phyloP scores from a whole-genome alignment of 1,140 invertebrate species.

The Cydia strobilella region DNA sequence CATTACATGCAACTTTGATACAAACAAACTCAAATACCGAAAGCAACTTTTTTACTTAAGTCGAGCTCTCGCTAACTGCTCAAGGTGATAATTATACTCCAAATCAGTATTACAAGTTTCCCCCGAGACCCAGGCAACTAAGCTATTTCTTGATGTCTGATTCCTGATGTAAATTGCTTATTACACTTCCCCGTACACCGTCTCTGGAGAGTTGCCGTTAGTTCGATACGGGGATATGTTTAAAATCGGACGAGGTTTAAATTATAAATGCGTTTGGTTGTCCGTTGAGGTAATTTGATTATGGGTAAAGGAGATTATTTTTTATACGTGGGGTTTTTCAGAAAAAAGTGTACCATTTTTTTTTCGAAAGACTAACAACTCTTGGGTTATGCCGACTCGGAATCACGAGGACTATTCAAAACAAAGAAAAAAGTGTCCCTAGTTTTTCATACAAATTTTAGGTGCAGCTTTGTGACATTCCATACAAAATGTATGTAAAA shows the following conservation, averaged over 20 bases:
- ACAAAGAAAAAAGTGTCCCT: no score
- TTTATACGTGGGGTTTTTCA: no score
- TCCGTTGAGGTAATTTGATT: background rate
- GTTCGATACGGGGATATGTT: background rate
- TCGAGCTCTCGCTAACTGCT: background rate
- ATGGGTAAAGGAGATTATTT: no score
- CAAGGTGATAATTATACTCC: conserved; percentile 7
- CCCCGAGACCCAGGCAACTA: background rate
- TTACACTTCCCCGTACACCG: background rate
- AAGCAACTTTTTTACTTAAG: background rate
- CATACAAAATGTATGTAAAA: no score
- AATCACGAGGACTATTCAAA: no score
- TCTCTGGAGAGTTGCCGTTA: background rate
- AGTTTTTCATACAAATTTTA: no score
- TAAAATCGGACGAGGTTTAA: background rate
- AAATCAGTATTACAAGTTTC: conserved; percentile 7
- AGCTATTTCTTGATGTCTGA: conserved; percentile 2
- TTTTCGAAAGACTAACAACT: no score
- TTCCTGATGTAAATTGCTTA: conserved; percentile 5
- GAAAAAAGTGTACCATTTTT: no score
- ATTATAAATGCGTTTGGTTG: background rate
- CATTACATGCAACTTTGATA: background rate
- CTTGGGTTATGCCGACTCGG: no score
- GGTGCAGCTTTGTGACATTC: no score
- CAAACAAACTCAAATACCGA: background rate